Evolutionary conservation across 2,888 invertebrate species (phyloP), one percentile per base, ranked within the genome.

Genomic region (Cyrtodaria siliqua): DNA sequence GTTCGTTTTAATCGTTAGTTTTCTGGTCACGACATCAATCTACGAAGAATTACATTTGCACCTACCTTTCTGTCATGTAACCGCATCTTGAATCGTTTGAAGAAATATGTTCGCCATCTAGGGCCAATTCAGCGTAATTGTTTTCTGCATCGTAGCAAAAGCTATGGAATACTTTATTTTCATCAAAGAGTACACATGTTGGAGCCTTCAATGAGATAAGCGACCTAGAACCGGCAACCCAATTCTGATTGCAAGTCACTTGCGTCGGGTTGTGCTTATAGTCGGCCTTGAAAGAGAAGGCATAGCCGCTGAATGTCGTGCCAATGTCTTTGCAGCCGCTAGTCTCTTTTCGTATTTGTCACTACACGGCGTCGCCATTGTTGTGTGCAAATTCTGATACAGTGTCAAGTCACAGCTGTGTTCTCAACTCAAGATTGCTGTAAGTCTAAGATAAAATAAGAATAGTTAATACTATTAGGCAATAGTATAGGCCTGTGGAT

Each of bases 311-410:
- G 53, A 69, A 82, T 1, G 82, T 79, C 2, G 82, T 82, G 1
- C 82, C 82, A 49, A 82, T 79, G 52, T 82, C 82, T 49, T 67
- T 59, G 79, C 82, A 4, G 82, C 82, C 26, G 79, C 82, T 53
- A 82, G 26, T 60, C 70, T 49, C 38, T 69, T 73, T 14, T 61
- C 73, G 56, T 77, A 73, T 60, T 80, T 80, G 23, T 75, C 79
- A 44, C 9, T 6, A 18, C 6, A 6, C 6, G 3, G n/a, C 16
- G 44, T 44, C 20, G 44, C 20, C 44, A 44, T 44, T 33, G 33
- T 33, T 33, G 33, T 4, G n/a, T n/a, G n/a, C n/a, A n/a, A n/a
- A n/a, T n/a, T n/a, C n/a, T n/a, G n/a, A n/a, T n/a, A n/a, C n/a
- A n/a, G n/a, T n/a, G n/a, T n/a, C n/a, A n/a, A n/a, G n/a, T n/a